A percentile compares a stretch with the other conserved stretches of the same genome.
phyloP scores from a whole-genome alignment of 2,888 invertebrate genomes.

The Conops quadrifasciatus region DNA sequence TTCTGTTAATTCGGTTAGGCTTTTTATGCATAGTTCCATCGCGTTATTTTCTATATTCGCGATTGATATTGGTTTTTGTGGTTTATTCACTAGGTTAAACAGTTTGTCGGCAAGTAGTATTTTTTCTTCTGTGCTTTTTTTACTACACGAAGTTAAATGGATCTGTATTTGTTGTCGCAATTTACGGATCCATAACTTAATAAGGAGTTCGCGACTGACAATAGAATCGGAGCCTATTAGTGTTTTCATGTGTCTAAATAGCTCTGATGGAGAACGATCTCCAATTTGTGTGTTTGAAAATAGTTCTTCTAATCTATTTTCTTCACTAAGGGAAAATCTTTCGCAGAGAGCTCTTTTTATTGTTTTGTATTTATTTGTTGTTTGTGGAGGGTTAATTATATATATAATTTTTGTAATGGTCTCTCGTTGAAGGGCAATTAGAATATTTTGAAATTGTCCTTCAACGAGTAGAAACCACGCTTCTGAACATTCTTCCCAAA shows the following conservation, averaged over 20 bases:
- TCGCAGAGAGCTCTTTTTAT: background rate
- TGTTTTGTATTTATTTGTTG: too few species aligned
- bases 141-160: background rate
- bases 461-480: too few species aligned
- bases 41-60: background rate
- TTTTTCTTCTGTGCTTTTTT: background rate
- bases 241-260: background rate
- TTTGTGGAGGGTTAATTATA: background rate
- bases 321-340: slow-evolving; percentile 12
- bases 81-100: background rate
- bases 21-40: background rate
- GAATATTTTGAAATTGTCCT: background rate
- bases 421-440: background rate
- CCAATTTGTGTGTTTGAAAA: background rate
- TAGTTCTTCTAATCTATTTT: slow-evolving; percentile 11
- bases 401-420: background rate
- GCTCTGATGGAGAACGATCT: background rate
- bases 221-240: background rate
- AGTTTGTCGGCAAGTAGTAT: background rate
- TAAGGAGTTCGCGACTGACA: background rate
- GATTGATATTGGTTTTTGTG: background rate
- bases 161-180: slow-evolving; percentile 3
- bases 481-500: too few species aligned
- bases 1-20: background rate
- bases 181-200: background rate